Percentiles rank a stretch among this genome's conserved stretches.
These are phyloP conservation scores for Pteromalus puparum DNA, from an alignment of 1,140 invertebrate species.

Conservation along the genomic window DNA sequence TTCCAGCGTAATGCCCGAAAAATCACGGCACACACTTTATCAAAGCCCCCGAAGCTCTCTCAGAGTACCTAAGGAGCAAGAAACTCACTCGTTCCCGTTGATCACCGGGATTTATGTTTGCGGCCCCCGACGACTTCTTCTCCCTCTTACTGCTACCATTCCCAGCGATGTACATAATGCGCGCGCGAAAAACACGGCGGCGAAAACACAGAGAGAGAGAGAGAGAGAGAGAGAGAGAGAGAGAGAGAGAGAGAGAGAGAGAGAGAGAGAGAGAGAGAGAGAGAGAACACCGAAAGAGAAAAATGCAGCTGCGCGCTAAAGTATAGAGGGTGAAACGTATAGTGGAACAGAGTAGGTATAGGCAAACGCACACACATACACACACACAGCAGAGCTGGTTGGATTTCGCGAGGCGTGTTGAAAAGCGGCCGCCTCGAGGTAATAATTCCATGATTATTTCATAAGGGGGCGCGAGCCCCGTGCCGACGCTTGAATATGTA, in stretches of 20 bases:
- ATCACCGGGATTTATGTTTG: conserved; percentile 41
- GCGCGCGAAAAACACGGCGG: conserved; percentile 37
- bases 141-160: conserved; percentile 22
- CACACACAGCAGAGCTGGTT: conserved; percentile 33
- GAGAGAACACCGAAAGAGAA: conserved; percentile 19
- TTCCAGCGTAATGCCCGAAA: conserved; percentile 19
- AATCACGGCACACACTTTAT: conserved; percentile 35
- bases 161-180: conserved; percentile 32
- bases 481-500: conserved; percentile 69
- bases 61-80: background rate
- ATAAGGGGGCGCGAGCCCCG: conserved; percentile 60
- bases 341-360: background rate
- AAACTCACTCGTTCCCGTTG: conserved; percentile 23
- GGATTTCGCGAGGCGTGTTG: conserved; percentile 58
- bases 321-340: background rate
- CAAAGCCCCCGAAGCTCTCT: conserved; percentile 36
- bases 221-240: conserved; percentile 26
- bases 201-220: background rate
- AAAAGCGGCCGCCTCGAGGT: conserved; percentile 63
- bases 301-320: conserved; percentile 2
- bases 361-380: background rate
- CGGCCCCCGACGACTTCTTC: conserved; percentile 26
- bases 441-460: conserved; percentile 74
- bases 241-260: background rate
- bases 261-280: background rate